Evolutionary conservation across 2,888 invertebrate genomes (phyloP).

Genomic region (Thymelicus sylvestris): DNA sequence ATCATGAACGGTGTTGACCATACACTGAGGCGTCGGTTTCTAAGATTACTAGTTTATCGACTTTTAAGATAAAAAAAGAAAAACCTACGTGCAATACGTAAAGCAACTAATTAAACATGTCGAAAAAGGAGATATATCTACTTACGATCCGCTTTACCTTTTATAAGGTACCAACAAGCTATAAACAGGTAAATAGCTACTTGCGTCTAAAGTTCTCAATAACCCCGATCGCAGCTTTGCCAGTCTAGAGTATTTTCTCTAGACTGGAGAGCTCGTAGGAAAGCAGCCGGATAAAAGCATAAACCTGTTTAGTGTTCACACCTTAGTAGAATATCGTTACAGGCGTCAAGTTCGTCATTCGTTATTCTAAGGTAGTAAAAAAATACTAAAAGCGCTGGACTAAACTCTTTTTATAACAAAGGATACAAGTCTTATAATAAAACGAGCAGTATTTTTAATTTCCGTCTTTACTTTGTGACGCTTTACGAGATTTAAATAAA

Average conservation of each 20-base stretch:
- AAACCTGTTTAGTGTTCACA: constrained; percentile 12
- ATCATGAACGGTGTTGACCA: no score
- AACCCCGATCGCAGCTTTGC: constrained; percentile 18
- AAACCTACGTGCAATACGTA: no score
- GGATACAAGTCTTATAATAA: constrained; percentile 66
- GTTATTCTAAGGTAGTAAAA: constrained; percentile 44
- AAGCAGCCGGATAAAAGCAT: constrained; percentile 22
- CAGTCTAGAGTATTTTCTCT: constrained; percentile 21
- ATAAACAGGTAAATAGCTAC: constrained; percentile 6
- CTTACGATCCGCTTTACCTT: background rate
- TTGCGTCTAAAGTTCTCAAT: constrained; percentile 21
- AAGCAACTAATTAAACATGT: no score
- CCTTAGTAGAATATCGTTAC: background rate
- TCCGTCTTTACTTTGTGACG: constrained; percentile 60
- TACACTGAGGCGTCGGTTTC: no score
- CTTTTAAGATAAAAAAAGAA: no score
- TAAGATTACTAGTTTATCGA: no score
- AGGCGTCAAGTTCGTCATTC: constrained; percentile 35
- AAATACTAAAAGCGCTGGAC: constrained; percentile 38
- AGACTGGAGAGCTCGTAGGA: constrained; percentile 10
- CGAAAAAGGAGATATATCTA: no score
- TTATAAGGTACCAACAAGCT: constrained; percentile 9
- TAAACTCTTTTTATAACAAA: constrained; percentile 50
- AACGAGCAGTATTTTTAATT: constrained; percentile 68
- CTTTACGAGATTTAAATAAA: constrained; percentile 70